Conservation (phyloP, 2,797 vertebrate genomes). For the Sebastes minor region DNA sequence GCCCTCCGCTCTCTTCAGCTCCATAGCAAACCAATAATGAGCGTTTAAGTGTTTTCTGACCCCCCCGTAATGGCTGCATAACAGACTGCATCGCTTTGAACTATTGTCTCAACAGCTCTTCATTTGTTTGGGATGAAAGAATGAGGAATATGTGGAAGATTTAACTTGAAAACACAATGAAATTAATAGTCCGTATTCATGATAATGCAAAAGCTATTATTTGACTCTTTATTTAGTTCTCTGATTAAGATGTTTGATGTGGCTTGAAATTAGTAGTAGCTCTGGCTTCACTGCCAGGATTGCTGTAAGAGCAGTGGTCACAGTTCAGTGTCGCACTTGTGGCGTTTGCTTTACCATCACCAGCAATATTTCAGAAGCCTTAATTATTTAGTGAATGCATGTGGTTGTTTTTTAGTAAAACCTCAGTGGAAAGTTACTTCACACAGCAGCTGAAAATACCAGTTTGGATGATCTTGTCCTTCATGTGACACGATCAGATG, state of each 20-base stretch:
- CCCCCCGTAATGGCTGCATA: constrained; percentile 31
- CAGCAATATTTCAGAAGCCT: not conserved
- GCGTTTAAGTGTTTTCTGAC: constrained; percentile 66
- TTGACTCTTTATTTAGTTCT: constrained; percentile 35
- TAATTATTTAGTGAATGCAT: not conserved
- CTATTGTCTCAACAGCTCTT: constrained; percentile 32
- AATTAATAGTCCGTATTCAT: constrained; percentile 25
- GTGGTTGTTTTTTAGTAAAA: not conserved
- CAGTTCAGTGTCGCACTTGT: not conserved
- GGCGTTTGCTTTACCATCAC: not conserved
- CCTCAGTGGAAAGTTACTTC: not conserved
- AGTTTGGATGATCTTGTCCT: not conserved
- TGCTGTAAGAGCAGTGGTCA: not conserved
- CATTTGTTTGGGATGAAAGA: not conserved
- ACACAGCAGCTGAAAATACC: not conserved
- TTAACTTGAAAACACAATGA: constrained; percentile 5
- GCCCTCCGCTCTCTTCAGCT: constrained; percentile 43
- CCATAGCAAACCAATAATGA: constrained; percentile 72
- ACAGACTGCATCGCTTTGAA: constrained; percentile 41
- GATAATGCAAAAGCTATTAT: constrained; percentile 36
- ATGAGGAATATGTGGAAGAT: constrained; percentile 28
- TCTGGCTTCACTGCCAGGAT: not conserved
- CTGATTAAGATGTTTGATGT: constrained; percentile 49
- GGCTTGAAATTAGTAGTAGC: constrained; percentile 49
- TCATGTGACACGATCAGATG: not conserved